Conservation (phyloP, 2,113 vertebrate genomes). For the Colistium nudipinnis region DNA sequence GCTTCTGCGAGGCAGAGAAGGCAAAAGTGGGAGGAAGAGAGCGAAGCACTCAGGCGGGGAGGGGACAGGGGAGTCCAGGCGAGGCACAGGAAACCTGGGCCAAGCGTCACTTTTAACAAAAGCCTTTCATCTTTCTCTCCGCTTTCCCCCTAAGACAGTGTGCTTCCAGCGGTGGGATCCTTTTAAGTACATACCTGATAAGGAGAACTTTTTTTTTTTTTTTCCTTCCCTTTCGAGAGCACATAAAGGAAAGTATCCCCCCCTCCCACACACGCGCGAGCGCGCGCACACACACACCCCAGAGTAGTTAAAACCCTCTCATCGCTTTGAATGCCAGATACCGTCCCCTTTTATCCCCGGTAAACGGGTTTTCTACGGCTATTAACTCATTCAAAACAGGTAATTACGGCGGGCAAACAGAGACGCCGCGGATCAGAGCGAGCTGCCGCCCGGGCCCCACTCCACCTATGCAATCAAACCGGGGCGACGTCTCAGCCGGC, state of each 20-base stretch:
- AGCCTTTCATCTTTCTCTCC: conserved; percentile 94
- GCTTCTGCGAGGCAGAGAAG: conserved; percentile 81
- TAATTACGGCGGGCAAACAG: conserved; percentile 74
- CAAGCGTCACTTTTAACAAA: conserved; percentile 92
- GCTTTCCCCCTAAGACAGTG: conserved; percentile 88
- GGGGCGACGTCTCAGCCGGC: conserved; percentile 17
- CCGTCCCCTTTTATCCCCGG: conserved; percentile 75
- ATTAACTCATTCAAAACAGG: conserved; percentile 82
- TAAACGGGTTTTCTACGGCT: conserved; percentile 74
- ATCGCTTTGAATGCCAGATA: conserved; percentile 76
- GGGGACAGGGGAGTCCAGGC: conserved; percentile 84
- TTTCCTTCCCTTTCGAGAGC: conserved; percentile 62
- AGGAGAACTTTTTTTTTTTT: conserved; percentile 82
- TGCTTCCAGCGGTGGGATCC: conserved; percentile 85
- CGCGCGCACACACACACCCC: conserved; percentile 55
- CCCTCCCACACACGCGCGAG: conserved; percentile 52
- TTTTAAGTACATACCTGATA: conserved; percentile 96
- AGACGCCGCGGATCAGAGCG: conserved; percentile 55
- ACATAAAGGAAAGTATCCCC: conserved; percentile 86
- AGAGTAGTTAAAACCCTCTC: conserved; percentile 71
- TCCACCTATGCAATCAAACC: conserved; percentile 74
- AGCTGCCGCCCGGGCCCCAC: conserved; percentile 53
- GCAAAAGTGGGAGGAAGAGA: conserved; percentile 82
- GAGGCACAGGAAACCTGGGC: conserved; percentile 93
- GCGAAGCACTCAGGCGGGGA: conserved; percentile 68